phyloP scores from a whole-genome alignment of 2,797 vertebrate genomes.

The Pseudochaenichthys georgianus region DNA sequence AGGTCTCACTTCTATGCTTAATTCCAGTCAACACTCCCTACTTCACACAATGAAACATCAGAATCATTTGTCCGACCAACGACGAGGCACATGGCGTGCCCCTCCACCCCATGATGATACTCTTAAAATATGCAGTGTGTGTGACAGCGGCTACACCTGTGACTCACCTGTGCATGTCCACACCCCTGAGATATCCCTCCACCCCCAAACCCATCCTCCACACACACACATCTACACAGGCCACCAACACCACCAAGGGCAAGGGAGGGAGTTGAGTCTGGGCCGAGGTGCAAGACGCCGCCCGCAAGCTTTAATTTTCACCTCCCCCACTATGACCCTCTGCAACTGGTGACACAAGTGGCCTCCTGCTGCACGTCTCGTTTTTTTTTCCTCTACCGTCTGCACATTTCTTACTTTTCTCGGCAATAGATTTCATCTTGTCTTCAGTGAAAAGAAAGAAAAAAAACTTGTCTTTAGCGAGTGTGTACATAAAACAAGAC shows the following conservation, averaged over 20 bases:
- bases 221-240: conserved; percentile 42
- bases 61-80: conserved; percentile 68
- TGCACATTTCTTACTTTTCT: conserved; percentile 22
- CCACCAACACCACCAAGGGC: conserved; percentile 49
- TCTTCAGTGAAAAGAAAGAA: neutral
- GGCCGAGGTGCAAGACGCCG: conserved; percentile 86
- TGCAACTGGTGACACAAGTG: conserved; percentile 72
- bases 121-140: conserved; percentile 74
- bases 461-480: neutral
- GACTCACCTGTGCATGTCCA: conserved; percentile 78
- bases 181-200: conserved; percentile 76
- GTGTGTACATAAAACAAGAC: conserved; percentile 25
- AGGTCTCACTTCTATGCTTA: conserved; percentile 38
- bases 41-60: conserved; percentile 71
- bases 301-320: conserved; percentile 89
- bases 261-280: conserved; percentile 57
- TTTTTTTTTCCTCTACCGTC: conserved; percentile 52
- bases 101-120: conserved; percentile 68
- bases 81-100: conserved; percentile 61
- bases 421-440: neutral
- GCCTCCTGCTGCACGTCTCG: conserved; percentile 63
- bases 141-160: conserved; percentile 70
- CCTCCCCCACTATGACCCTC: conserved; percentile 83
- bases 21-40: conserved; percentile 42
- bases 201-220: conserved; percentile 37